A percentile compares a stretch with the other conserved stretches of the same genome.
These are phyloP conservation scores for Plectropomus leopardus DNA, from an alignment of 2,113 vertebrate genomes.

Conservation along the genomic window DNA sequence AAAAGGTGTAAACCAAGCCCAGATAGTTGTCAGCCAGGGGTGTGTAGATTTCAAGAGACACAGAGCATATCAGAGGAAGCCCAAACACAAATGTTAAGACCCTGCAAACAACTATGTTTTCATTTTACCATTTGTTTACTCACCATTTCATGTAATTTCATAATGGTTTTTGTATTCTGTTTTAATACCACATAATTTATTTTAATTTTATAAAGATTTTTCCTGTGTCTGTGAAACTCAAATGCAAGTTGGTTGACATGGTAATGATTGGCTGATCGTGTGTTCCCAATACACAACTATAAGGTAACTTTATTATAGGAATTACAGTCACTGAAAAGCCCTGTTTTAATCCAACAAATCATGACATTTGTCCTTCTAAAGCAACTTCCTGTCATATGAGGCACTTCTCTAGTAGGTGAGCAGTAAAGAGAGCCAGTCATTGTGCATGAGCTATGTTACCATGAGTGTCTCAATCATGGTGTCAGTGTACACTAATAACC, in stretches of 20 bases:
- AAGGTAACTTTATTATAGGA: not conserved
- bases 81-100: not conserved
- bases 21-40: not conserved
- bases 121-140: not conserved
- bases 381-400: not conserved
- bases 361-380: not conserved
- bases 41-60: not conserved
- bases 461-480: not conserved
- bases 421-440: not conserved
- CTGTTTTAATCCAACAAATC: not conserved
- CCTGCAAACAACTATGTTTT: not conserved
- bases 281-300: not conserved
- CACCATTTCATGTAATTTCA: not conserved
- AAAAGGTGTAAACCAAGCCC: not conserved
- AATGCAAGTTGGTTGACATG: no score
- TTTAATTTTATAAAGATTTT: no score
- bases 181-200: no score
- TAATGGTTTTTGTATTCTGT: not conserved
- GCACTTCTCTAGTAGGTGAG: not conserved
- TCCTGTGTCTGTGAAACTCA: no score
- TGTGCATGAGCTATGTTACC: not conserved
- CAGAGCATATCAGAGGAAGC: not conserved
- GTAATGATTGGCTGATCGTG: not conserved
- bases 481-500: not conserved
- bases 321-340: not conserved